Evolutionary conservation across 2,888 invertebrate genomes (phyloP).

Genomic region (Noctua comes): DNA sequence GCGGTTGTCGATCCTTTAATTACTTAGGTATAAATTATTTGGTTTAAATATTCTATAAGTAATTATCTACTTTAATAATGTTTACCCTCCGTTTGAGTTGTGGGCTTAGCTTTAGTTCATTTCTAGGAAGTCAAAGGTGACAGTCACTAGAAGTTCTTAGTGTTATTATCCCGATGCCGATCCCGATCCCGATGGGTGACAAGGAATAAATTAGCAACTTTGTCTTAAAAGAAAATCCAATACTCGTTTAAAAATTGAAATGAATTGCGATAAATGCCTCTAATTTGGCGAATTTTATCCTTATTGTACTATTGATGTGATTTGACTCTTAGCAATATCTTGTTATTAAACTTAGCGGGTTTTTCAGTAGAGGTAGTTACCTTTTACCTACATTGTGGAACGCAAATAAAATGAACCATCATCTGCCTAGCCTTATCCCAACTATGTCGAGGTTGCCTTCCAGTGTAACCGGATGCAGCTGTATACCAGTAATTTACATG

Average conservation of each 20-base stretch:
- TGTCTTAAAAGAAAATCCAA: background rate
- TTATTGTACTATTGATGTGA: background rate
- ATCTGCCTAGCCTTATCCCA: too few relatives aligned
- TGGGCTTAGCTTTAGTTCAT: background rate
- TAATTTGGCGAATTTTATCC: background rate
- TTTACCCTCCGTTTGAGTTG: background rate
- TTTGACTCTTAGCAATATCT: background rate
- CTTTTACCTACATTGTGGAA: background rate
- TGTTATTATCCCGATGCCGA: background rate
- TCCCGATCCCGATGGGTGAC: background rate
- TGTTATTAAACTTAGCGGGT: background rate
- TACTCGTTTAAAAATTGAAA: background rate
- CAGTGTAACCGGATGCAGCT: too few relatives aligned
- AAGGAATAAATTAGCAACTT: background rate
- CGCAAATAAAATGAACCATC: too few relatives aligned
- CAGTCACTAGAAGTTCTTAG: background rate
- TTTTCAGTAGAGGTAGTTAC: background rate
- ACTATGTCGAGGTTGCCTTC: too few relatives aligned
- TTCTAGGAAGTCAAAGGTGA: background rate
- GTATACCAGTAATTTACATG: too few relatives aligned
- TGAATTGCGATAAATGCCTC: background rate
- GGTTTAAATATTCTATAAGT: background rate
- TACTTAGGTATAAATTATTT: conserved; percentile 3
- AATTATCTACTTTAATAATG: background rate
- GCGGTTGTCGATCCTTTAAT: conserved; percentile 26